Evolutionary conservation across 2,113 vertebrate genomes (phyloP).

Genomic region (Syngnathoides biaculeatus): DNA sequence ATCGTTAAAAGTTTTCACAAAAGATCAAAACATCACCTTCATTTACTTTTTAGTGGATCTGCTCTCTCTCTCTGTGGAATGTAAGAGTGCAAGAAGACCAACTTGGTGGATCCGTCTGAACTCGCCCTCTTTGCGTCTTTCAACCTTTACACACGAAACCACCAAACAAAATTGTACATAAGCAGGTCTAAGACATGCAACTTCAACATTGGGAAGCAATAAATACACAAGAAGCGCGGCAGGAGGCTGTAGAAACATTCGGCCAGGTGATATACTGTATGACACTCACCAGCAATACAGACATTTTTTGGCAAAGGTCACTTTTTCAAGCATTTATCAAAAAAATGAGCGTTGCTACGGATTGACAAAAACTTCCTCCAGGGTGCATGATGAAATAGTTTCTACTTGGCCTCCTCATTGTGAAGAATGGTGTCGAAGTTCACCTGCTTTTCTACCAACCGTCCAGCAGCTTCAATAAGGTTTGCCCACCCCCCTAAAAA

Average conservation of each 20-base stretch:
- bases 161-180: slow-evolving; percentile 11
- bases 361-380: slow-evolving; percentile 15
- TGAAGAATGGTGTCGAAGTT: slow-evolving; percentile 29
- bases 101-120: slow-evolving; percentile 9
- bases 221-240: slow-evolving; percentile 38
- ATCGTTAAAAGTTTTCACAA: background rate
- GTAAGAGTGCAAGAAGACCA: slow-evolving; percentile 54
- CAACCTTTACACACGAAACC: slow-evolving; percentile 9
- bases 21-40: slow-evolving; percentile 20
- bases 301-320: slow-evolving; percentile 65
- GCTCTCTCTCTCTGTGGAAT: slow-evolving; percentile 51
- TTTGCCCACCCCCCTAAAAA: slow-evolving; percentile 19
- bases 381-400: slow-evolving; percentile 22
- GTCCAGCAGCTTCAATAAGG: slow-evolving; percentile 42
- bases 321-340: slow-evolving; percentile 50
- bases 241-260: slow-evolving; percentile 31
- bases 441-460: slow-evolving; percentile 17
- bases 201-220: slow-evolving; percentile 47
- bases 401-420: background rate
- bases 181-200: slow-evolving; percentile 59
- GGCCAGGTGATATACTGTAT: slow-evolving; percentile 6
- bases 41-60: slow-evolving; percentile 34
- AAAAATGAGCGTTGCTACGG: slow-evolving; percentile 40
- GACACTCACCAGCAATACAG: slow-evolving; percentile 8
- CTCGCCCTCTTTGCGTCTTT: slow-evolving; percentile 2